A percentile compares a stretch with the other conserved stretches of the same genome.
These are phyloP conservation scores for Celastrina argiolus DNA, from an alignment of 2,888 invertebrate species.

Conservation along the genomic window DNA sequence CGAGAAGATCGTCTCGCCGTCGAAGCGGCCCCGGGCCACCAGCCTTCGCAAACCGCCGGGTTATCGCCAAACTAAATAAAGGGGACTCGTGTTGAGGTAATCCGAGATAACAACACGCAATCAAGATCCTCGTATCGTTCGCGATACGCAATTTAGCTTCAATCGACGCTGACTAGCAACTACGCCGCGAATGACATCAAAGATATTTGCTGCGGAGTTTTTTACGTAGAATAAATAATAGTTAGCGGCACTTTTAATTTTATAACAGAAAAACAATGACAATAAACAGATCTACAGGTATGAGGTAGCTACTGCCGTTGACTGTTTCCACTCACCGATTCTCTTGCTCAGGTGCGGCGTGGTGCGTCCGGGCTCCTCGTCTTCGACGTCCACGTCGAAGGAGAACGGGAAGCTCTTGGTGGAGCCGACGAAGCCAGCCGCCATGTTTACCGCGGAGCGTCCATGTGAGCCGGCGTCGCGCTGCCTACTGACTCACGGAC, in stretches of 20 bases:
- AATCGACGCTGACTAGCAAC: not conserved
- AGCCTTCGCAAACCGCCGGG: not conserved
- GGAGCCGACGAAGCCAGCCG: slow-evolving; percentile 67
- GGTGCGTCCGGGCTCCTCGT: slow-evolving; percentile 49
- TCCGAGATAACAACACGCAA: not conserved
- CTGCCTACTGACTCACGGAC: slow-evolving; percentile 20
- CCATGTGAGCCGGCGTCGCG: slow-evolving; percentile 15
- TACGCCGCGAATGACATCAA: not conserved
- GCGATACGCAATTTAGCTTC: not conserved
- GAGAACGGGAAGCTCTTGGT: slow-evolving; percentile 73
- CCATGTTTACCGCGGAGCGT: slow-evolving; percentile 43
- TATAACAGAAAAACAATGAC: not conserved
- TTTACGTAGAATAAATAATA: not conserved
- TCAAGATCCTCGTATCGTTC: not conserved
- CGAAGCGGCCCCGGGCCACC: not conserved
- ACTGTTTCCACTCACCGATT: slow-evolving; percentile 50
- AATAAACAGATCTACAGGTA: not conserved
- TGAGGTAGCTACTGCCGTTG: not conserved
- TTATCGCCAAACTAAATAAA: not conserved
- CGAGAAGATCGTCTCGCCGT: not conserved
- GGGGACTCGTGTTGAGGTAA: not conserved
- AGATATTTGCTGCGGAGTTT: not conserved
- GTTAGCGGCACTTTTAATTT: not conserved
- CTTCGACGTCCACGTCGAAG: slow-evolving; percentile 69
- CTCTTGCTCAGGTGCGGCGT: slow-evolving; percentile 60